Base-by-base conservation (phyloP, 2,888 invertebrate species). In the Cheilosia grossa region DNA sequence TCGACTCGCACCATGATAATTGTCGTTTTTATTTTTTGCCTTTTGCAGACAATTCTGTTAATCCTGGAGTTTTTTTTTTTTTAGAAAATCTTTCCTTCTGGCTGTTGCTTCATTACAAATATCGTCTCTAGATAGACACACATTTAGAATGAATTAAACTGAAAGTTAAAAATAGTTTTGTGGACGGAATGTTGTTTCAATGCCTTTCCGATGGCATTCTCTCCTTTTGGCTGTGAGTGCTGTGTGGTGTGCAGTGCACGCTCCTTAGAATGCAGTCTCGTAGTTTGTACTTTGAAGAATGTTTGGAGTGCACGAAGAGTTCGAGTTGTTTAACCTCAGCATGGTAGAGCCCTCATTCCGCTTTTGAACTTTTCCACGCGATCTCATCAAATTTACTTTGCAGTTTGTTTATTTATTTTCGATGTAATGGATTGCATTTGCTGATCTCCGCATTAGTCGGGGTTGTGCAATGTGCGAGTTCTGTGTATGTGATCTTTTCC, bases 261-360 rank as follows among this genome's bases (percentile, higher is more conserved):
- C 72, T 61, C 63, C 63, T 24, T 53, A 30, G 56, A 83, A 70
- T 75, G 70, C 80, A 75, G 70, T 66, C 59, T 47, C 15, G 19
- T 66, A 72, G 64, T 67, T 79, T 74, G 67, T 69, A 82, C 79
- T 74, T 83, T 79, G 64, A 80, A 79, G 75, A 83, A 83, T 83
- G 74, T 80, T 74, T 80, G 66, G 80, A 80, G 69, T 69, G 64
- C 53, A 74, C 74, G 51, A 53, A 67, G 74, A 75, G 79, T 80
- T 83, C 80, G 54, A 83, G 66, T 70, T 49, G 80, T 75, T 80
- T 80, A 83, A 83, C 83, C 83, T 74, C 83, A 47, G 44, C 30
- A 24, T 74, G 74, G 74, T 83, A 80, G 73, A 83, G 83, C 80
- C 70, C 83, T 75, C 75, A 83, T 83, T 80, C 74, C 53, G 53